Evolutionary conservation across 2,888 invertebrate genomes (phyloP), one percentile per base, ranked within the genome.

Genomic region (Eupeodes luniger): DNA sequence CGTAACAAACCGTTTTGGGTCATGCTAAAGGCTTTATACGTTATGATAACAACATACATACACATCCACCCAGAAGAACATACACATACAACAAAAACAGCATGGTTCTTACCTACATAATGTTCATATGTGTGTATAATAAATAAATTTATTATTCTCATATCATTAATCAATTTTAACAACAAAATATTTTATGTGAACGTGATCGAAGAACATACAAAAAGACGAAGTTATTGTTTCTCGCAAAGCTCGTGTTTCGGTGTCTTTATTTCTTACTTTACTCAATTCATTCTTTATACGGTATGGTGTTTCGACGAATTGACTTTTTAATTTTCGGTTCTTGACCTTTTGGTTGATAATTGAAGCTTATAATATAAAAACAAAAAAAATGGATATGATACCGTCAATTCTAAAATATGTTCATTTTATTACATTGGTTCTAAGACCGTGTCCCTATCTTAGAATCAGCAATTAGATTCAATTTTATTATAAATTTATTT

Each of bases 251-350:
- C 36, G 59, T 66, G 59, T 66, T 55, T 75, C 74, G 62, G 55
- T 49, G n/a, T 69, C 69, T 74, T 67, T 34, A 53, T 36, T 51
- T 19, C 19, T 55, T 16, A 40, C 27, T 10, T 7, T 44, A 7
- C 11, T 27, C 66, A 49, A 49, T n/a, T 66, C 47, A 14, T 47
- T 85, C 49, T 74, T 55, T 62, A 55, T 72, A 77, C 77, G 69
- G 53, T 12, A 2, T 61, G 53, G 72, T 81, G 77, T 81, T 85
- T 81, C 59, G 74, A 82, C 59, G 74, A 82, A 82, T 86, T 82
- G 85, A 86, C 85, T 70, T 86, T 79, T 86, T 69, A 86, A 82
- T 86, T 82, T 85, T 82, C 62, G 85, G 78, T 82, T 86, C 82
- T 81, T 86, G 85, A 86, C 85, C 82, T 86, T 86, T 79, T 51